Evolutionary conservation across 2,113 vertebrate genomes (phyloP), one percentile per base, ranked within the genome.

Genomic region (Phalacrocorax carbo): DNA sequence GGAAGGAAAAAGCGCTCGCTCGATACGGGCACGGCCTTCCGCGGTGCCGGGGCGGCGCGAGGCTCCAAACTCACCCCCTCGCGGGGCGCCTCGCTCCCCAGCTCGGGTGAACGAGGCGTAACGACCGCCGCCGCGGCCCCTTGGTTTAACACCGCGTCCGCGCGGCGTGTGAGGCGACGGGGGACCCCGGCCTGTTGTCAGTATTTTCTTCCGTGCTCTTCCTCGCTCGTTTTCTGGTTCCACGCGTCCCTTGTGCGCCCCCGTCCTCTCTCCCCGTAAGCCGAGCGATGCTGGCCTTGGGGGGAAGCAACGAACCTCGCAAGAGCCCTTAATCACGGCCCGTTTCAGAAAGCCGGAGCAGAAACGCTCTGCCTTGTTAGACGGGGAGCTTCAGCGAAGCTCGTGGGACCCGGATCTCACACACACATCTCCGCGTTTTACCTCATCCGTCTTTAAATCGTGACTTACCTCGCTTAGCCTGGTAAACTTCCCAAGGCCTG

Each of bases 371-470:
- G 25, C 38, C 21, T 38, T 13, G 62, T 14, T 3, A 14, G n/a
- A 7, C 2, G 7, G 2, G 36, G 30, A 29, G 17, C 54, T 29
- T 30, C 66, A 16, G 34, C 34, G 3, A 19, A 51, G 36, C 38
- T 19, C 11, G 32, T 16, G 13, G 42, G 32, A 40, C 27, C 26
- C 20, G 5, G 29, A 36, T 36, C 13, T 36, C 26, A 10, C 42
- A 12, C 9, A 36, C 40, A 27, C 1, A 2, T 20, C 38, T 5
- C 29, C 22, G 1, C 11, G 1, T 38, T 32, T 49, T 70, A 27
- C 15, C 49, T 36, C 13, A 8, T 7, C 64, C 11, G 16, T 15
- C 17, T 26, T 26, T 40, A 38, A 58, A 15, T 26, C 6, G 22
- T 3, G 38, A 38, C 38, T 38, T 38, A 38, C 11, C 38, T 38